Evolutionary conservation across 2,113 vertebrate genomes (phyloP), one percentile per base, ranked within the genome.

Genomic region (Sminthopsis crassicaudata): DNA sequence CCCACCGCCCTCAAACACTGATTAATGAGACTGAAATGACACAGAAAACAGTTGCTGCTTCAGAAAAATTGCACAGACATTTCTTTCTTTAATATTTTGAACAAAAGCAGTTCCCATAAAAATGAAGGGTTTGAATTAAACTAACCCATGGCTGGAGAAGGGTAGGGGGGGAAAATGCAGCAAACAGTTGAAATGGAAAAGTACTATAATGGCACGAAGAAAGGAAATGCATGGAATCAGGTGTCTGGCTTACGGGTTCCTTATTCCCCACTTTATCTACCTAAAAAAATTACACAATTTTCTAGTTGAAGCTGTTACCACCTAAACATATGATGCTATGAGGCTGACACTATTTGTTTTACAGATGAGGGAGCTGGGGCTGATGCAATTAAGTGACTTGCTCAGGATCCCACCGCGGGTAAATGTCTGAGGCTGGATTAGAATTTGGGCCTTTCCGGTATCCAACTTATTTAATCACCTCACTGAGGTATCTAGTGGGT

Each of bases 11-110:
- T 97, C 93, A 92, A 91, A 23, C 25, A 8, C 99, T 99, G 99
- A 99, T 99, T 99, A 99, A 99, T 99, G 99, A 99, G 98, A 98
- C 98, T 98, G 99, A 98, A 99, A 99, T 90, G 96, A 98, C 97
- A 98, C 98, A 97, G 97, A 98, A 98, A 98, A 95, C 97, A 96
- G 98, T 91, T 96, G 2, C 93, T 5, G 95, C 93, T 94, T 92
- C 23, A 53, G 95, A 94, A 96, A 90, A 94, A 98, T 95, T 53
- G 98, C 98, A 96, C 97, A 98, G 98, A 97, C 98, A 94, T 98
- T 92, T 91, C 97, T 98, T 97, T 98, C 98, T 97, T 96, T 94
- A 97, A 98, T 60, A 97, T 97, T 97, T 98, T 98, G 95, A 98
- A 98, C 96, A 9, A 1, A 52, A 94, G 97, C 27, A 0, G 95